These are phyloP conservation scores for Herpailurus yagouaroundi DNA, from an alignment of 2,113 vertebrate species.

Conservation along the genomic window DNA sequence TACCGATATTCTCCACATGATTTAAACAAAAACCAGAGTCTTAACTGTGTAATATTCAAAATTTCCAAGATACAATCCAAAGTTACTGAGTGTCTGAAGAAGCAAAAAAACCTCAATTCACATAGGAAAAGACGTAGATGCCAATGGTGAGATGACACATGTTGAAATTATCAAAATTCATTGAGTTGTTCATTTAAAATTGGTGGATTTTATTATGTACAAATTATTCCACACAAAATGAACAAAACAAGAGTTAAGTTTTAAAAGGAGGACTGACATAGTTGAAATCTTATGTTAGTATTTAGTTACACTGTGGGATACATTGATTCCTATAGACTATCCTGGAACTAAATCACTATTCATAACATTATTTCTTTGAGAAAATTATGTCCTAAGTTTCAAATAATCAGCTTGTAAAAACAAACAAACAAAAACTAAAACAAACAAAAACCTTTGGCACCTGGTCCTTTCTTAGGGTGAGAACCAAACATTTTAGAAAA, in stretches of 20 bases:
- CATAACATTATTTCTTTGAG: not conserved
- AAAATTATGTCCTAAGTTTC: slow-evolving; percentile 27
- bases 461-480: not conserved
- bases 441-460: not conserved
- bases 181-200: not conserved
- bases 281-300: not conserved
- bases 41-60: not conserved
- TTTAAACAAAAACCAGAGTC: slow-evolving; percentile 3
- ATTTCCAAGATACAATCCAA: not conserved
- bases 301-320: not conserved
- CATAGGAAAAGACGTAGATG: not conserved
- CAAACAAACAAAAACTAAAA: not conserved
- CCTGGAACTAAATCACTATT: not conserved
- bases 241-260: not conserved
- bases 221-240: not conserved
- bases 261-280: not conserved
- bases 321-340: not conserved
- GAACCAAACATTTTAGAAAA: not conserved
- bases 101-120: not conserved
- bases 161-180: not conserved
- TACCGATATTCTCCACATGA: not conserved
- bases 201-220: not conserved
- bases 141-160: not conserved
- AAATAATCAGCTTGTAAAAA: not conserved
- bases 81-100: not conserved